These are phyloP conservation scores for Leptinotarsa texana DNA, from an alignment of 1,140 invertebrate species.

Conservation along the genomic window DNA sequence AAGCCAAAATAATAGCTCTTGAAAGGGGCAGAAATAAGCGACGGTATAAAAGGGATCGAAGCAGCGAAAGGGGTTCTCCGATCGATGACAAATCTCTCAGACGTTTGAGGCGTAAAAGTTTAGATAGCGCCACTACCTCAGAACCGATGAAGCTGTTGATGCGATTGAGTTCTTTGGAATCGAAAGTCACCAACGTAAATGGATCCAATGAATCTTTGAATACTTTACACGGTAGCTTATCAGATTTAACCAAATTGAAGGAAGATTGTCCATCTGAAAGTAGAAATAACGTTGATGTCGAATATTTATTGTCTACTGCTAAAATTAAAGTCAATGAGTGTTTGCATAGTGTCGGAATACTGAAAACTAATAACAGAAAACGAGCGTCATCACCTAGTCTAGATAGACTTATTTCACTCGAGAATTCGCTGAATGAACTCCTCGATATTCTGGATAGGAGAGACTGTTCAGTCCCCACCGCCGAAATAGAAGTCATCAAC, in stretches of 20 bases:
- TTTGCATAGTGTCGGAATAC: slow-evolving; percentile 38
- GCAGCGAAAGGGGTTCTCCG: slow-evolving; percentile 51
- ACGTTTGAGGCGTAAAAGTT: slow-evolving; percentile 68
- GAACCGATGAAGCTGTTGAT: slow-evolving; percentile 80
- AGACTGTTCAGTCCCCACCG: slow-evolving; percentile 57
- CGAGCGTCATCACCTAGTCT: slow-evolving; percentile 32
- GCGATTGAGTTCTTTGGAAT: slow-evolving; percentile 72
- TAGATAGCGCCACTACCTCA: slow-evolving; percentile 74
- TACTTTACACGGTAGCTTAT: slow-evolving; percentile 54
- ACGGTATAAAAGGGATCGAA: slow-evolving; percentile 47
- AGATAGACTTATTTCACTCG: slow-evolving; percentile 60
- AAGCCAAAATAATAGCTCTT: slow-evolving; percentile 72
- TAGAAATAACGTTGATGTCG: slow-evolving; percentile 28
- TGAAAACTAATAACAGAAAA: slow-evolving; percentile 40
- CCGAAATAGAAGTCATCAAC: slow-evolving; percentile 57
- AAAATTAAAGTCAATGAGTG: slow-evolving; percentile 51
- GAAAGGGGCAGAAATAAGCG: slow-evolving; percentile 54
- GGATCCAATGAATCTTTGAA: slow-evolving; percentile 62
- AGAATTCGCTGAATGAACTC: slow-evolving; percentile 63
- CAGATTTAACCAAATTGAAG: slow-evolving; percentile 39
- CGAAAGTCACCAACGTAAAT: slow-evolving; percentile 67
- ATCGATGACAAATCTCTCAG: slow-evolving; percentile 58
- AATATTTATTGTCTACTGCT: slow-evolving; percentile 37
- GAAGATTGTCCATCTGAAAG: not conserved
- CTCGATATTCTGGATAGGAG: slow-evolving; percentile 62